Base-by-base conservation (phyloP, 1,140 invertebrate genomes). In the Tigriopus japonicus region DNA sequence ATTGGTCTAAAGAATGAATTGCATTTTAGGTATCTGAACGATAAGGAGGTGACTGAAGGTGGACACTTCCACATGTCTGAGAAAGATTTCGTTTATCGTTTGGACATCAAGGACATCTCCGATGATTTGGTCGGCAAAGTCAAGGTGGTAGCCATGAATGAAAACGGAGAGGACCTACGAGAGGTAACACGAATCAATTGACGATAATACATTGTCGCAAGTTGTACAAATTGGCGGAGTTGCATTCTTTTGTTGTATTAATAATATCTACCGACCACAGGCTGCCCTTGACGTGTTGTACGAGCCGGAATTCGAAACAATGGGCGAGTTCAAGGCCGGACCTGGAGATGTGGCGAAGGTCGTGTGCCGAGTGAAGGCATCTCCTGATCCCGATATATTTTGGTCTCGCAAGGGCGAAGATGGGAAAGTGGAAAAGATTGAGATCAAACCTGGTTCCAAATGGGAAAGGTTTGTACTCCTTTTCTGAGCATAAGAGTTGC, bases 81-180 rank as follows among this genome's bases (percentile, higher is more conserved):
- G 58, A 74, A 76, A 64, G 72, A 76, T 56, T 73, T 75, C 63
- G 66, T 62, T 41, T 66, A 65, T 56, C 65, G 67, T 1, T 42
- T 71, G 24, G 63, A 71, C n/a, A 68, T 76, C 24, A 74, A 74
- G 64, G 72, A 72, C 59, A 66, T 73, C n/a, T 68, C 64, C 23
- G 65, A 64, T 52, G 67, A 71, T 42, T 71, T 74, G 65, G 68
- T 70, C 62, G 75, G 73, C 10, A 65, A 69, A 41, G 75, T 75
- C 66, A 71, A 68, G 51, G 70, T 72, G 23, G 65, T 70, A 17
- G 75, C 74, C 28, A 67, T 66, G 14, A 77, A 77, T 66, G 70
- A 71, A 45, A 70, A 73, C 52, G 75, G 75, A 21, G 68, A 72
- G 56, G 72, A 53, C 59, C 17, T 41, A 6, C 58, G 53, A 49